Base-by-base conservation (phyloP, 2,797 vertebrate genomes). In the Sebastes glaucus region DNA sequence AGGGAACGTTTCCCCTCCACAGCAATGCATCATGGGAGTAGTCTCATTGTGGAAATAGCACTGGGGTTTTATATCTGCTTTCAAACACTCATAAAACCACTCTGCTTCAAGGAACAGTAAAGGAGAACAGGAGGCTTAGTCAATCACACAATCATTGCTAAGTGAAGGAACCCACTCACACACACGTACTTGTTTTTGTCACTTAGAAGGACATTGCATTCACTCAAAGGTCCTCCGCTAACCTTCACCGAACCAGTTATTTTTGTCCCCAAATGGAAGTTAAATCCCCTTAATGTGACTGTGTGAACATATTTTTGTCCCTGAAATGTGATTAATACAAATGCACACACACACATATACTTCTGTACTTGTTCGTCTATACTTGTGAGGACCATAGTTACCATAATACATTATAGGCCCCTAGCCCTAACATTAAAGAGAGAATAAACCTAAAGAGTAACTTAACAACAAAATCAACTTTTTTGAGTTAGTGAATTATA, bases 21-120 rank as follows among this genome's bases (percentile, higher is more conserved):
- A 64, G 5, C 71, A n/a, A 38, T 57, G 42, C 42, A 30, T 71
- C 74, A 71, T 53, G 61, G 38, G 49, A 71, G 56, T 13, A 46
- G 18, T 57, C 13, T 66, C 20, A 32, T 30, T 71, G 61, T 70
- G 23, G 28, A 74, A 49, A 49, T 66, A 30, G 16, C 28, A 20
- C 18, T 6, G 27, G 30, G 27, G 60, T 74, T 77, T 77, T 74
- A 85, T 68, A 67, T 63, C 61, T 35, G 11, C 64, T 71, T 46
- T 80, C 22, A 74, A 59, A 74, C 30, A 4, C 55, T 74, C 63
- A 18, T 81, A 74, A 78, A 76, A 71, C 46, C 59, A 25, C 60
- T 30, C 13, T 2, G 62, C 70, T 82, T 70, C 27, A 25, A 82
- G 32, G 16, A 71, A 67, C 57, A 78, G 64, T 74, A 60, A 49